phyloP scores from a whole-genome alignment of 2,113 vertebrate species.

The Pyrgilauda ruficollis region DNA sequence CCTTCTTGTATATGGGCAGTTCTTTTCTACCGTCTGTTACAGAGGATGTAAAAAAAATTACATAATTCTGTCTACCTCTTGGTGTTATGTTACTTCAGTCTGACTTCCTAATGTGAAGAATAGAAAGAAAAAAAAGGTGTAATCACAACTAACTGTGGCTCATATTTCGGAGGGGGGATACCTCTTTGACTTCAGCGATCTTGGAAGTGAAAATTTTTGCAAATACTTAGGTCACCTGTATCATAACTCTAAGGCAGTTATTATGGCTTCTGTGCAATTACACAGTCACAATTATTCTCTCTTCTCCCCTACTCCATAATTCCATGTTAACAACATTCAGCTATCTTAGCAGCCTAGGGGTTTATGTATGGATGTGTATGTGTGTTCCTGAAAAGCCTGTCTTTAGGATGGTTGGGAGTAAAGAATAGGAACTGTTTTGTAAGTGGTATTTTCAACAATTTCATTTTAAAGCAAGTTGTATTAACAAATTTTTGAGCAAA shows the following conservation, averaged over 20 bases:
- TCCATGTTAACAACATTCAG: neutral
- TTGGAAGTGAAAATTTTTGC: neutral
- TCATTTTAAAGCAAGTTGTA: neutral
- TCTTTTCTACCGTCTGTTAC: neutral
- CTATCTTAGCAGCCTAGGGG: neutral
- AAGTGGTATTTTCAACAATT: neutral
- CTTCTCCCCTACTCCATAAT: neutral
- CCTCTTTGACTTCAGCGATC: accelerated
- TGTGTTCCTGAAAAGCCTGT: neutral
- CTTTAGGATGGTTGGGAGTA: neutral
- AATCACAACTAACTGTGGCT: neutral
- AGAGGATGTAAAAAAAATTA: neutral
- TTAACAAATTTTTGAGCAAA: neutral
- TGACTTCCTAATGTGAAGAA: neutral
- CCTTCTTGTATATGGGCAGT: neutral
- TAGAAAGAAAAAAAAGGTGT: neutral
- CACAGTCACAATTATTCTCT: neutral
- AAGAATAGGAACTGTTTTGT: neutral
- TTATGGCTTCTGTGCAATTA: neutral
- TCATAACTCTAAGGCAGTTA: neutral
- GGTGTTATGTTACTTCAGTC: neutral
- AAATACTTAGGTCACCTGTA: neutral
- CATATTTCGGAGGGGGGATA: neutral
- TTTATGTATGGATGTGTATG: neutral
- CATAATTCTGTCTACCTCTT: neutral